Conservation (phyloP, 1,140 invertebrate species). For the Drosophila orena region DNA sequence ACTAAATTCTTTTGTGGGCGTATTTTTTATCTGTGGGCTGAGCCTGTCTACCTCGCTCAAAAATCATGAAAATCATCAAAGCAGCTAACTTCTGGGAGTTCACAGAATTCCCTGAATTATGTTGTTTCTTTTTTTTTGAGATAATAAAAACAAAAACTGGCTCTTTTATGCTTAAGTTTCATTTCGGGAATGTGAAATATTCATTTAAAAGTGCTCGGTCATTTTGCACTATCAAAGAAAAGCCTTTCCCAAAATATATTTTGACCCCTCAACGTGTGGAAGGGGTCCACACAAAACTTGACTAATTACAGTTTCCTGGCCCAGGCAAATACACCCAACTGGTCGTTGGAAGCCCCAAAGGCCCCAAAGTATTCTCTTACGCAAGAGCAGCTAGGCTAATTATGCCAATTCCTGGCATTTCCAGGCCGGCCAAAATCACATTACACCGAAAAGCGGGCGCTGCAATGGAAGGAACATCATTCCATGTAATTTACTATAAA, state of each 20-base stretch:
- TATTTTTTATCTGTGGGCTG: constrained; percentile 26
- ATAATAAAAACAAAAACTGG: constrained; percentile 13
- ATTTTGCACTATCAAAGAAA: constrained; percentile 25
- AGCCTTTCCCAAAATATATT: constrained; percentile 23
- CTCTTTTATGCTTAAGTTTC: constrained; percentile 3
- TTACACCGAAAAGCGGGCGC: constrained; percentile 5
- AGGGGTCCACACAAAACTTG: constrained; percentile 27
- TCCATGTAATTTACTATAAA: constrained; percentile 53
- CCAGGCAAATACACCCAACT: constrained; percentile 18
- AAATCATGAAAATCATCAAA: constrained; percentile 59
- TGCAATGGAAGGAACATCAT: constrained; percentile 15
- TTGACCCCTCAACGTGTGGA: constrained; percentile 4
- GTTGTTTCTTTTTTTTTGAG: constrained; percentile 6
- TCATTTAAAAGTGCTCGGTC: constrained; percentile 15
- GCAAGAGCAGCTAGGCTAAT: constrained; percentile 34
- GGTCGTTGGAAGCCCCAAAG: constrained; percentile 18
- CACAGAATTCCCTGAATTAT: constrained; percentile 19
- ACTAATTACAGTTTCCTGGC: constrained; percentile 56
- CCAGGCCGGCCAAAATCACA: constrained; percentile 9
- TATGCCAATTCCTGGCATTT: constrained; percentile 55
- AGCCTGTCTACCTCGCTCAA: constrained; percentile 1
- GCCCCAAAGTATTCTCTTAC: constrained; percentile 23
- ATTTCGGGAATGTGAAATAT: constrained; percentile 12
- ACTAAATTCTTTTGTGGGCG: constrained; percentile 25
- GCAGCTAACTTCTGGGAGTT: constrained; percentile 33